Base-by-base conservation (phyloP, 2,113 vertebrate species). In the Heliornis fulica region DNA sequence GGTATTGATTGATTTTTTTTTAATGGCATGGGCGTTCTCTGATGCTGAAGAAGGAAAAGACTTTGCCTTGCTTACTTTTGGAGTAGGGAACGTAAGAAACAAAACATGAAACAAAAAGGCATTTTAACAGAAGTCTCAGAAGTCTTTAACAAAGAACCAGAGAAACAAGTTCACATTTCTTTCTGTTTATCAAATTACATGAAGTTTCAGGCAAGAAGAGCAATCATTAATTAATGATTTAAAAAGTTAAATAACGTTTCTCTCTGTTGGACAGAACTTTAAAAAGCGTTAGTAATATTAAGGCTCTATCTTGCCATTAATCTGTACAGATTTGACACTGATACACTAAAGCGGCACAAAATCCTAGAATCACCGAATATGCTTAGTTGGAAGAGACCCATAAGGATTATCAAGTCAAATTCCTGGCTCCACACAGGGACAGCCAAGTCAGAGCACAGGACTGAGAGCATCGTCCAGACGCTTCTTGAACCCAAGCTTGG, bases 1-100 rank as follows among this genome's bases (percentile, higher is more conserved):
- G 28, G 40, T 96, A 85, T 87, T 86, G 87, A 81, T 81, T 53
- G 31, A 48, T 83, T 91, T 94, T 90, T 83, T 91, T 94, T 90
- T 92, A 87, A 92, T 93, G 77, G 72, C 0, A 1, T 78, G 92
- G 50, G 69, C 51, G 66, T 77, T 90, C 18, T 87, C 51, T 94
- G 15, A 16, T 94, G 48, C 59, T 81, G 26, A 95, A 90, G 61
- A 94, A 75, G 84, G 54, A 94, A 81, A 86, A 89, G 46, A 89
- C 45, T 69, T 59, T 21, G 89, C 60, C 36, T 91, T 81, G 70
- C 74, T 79, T 85, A 68, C 29, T 89, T 88, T 66, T 93, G 26
- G 38, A 75, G 10, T 66, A 74, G 56, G 28, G 69, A 94, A 60
- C 45, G 50, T n/a, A 26, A 60, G 65, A 78, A 94, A 72, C 61